phyloP scores from a whole-genome alignment of 2,888 invertebrate genomes.

The Ectobius pallidus region DNA sequence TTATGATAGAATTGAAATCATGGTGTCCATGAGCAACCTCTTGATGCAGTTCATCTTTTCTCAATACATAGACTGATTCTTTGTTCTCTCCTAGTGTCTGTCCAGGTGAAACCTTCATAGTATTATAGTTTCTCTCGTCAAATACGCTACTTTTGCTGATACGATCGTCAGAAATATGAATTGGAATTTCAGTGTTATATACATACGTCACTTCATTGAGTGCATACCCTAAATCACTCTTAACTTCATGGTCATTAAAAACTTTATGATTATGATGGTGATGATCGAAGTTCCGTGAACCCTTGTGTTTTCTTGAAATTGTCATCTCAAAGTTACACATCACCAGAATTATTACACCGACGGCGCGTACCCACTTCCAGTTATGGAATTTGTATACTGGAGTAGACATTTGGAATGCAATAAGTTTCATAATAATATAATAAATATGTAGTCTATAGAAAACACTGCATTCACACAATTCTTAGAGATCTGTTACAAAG shows the following conservation, averaged over 20 bases:
- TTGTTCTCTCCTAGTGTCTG: too few species aligned
- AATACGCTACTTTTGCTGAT: neutral
- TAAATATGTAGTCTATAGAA: too few species aligned
- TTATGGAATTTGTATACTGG: too few species aligned
- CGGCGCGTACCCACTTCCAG: neutral
- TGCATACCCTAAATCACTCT: neutral
- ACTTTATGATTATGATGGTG: neutral
- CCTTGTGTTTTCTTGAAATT: neutral
- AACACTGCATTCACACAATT: too few species aligned
- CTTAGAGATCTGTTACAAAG: too few species aligned
- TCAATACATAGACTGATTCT: neutral
- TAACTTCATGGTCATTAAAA: neutral
- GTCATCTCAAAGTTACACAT: neutral
- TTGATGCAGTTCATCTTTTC: neutral
- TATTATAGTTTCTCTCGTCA: neutral
- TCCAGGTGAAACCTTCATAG: too few species aligned
- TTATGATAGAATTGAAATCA: neutral
- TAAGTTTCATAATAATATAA: too few species aligned
- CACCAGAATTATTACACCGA: neutral
- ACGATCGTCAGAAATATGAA: neutral
- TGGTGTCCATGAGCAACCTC: neutral
- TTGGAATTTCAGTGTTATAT: neutral
- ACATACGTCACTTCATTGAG: neutral
- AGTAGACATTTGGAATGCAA: too few species aligned
- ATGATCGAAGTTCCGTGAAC: neutral